Conservation (phyloP, 2,797 vertebrate species). For the Nasua narica region DNA sequence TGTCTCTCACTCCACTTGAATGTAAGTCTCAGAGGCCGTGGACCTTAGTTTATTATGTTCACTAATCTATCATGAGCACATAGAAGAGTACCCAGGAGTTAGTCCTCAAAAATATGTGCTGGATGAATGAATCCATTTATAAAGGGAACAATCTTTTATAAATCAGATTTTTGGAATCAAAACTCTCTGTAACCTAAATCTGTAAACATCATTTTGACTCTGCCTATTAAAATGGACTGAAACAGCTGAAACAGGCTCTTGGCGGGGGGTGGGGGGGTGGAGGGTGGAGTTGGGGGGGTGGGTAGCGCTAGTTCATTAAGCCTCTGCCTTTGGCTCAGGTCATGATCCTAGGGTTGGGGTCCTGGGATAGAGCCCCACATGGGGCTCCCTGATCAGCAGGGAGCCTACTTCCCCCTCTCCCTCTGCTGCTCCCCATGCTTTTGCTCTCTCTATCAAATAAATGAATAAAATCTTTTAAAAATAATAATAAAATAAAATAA, state of each 20-base stretch:
- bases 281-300: too few relatives aligned
- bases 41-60: neutral
- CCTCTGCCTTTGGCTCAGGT: too few relatives aligned
- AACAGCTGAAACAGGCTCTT: too few relatives aligned
- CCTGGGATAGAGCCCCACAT: too few relatives aligned
- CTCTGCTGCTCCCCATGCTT: too few relatives aligned
- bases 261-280: too few relatives aligned
- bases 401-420: too few relatives aligned
- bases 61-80: neutral
- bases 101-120: constrained; percentile 33
- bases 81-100: neutral
- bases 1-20: neutral
- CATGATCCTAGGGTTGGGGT: too few relatives aligned
- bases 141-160: neutral
- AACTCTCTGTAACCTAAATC: constrained; percentile 39
- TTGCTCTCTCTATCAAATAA: too few relatives aligned
- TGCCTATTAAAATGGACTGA: neutral
- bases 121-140: constrained; percentile 54
- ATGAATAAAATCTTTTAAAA: too few relatives aligned
- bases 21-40: neutral
- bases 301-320: too few relatives aligned
- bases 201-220: constrained; percentile 34
- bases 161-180: constrained; percentile 41
- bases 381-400: too few relatives aligned
- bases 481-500: neutral